Conservation (phyloP, 2,113 vertebrate species). For the Emydocephalus ijimae region DNA sequence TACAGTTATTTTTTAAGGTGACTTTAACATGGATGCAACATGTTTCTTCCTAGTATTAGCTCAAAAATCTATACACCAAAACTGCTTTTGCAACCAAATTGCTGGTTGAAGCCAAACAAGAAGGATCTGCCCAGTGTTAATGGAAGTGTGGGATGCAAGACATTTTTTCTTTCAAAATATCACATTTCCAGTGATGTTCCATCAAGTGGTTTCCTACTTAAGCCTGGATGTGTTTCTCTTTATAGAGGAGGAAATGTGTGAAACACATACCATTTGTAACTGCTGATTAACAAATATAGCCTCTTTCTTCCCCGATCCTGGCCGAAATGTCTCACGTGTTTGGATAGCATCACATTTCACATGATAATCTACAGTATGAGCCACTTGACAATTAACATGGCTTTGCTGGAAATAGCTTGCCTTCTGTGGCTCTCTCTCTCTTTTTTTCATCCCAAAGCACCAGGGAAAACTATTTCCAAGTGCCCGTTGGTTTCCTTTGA, state of each 20-base stretch:
- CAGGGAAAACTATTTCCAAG: background rate
- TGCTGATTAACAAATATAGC: conserved; percentile 22
- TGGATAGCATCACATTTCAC: conserved; percentile 43
- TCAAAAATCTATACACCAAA: background rate
- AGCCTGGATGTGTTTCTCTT: conserved; percentile 12
- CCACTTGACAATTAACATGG: conserved; percentile 35
- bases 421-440: conserved; percentile 28
- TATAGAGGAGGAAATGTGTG: conserved; percentile 10
- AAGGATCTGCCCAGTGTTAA: background rate
- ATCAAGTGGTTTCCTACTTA: conserved; percentile 12
- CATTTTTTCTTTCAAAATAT: background rate
- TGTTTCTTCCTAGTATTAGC: background rate
- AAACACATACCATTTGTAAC: background rate
- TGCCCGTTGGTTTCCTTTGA: background rate
- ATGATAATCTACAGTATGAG: conserved; percentile 10
- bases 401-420: conserved; percentile 35
- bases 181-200: background rate
- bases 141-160: background rate
- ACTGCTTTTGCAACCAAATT: rapidly evolving
- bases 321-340: conserved; percentile 44
- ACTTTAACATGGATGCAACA: background rate
- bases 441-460: conserved; percentile 28
- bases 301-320: conserved; percentile 18
- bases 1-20: background rate
- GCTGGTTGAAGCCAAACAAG: rapidly evolving